These are phyloP conservation scores for Altica lythri DNA, from an alignment of 2,888 invertebrate genomes.

Conservation along the genomic window DNA sequence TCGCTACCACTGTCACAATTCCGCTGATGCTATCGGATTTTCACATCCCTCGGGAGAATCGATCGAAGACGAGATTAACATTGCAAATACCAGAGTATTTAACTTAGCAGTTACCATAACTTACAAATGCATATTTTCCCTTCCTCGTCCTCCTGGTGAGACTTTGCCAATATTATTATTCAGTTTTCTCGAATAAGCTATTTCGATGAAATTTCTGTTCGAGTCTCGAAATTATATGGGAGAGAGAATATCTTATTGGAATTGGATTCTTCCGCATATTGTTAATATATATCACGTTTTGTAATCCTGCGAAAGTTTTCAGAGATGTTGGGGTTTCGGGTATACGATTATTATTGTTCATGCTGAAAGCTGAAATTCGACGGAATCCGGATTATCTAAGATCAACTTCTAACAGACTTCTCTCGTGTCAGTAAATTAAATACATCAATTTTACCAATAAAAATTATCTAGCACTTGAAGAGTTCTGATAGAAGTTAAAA, in stretches of 20 bases:
- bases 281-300: conserved; percentile 24
- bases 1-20: conserved; percentile 17
- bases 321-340: conserved; percentile 3
- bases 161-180: conserved; percentile 28
- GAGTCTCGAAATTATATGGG: conserved; percentile 13
- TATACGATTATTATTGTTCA: conserved; percentile 11
- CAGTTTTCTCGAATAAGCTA: conserved; percentile 27
- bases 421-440: no score
- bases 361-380: no score
- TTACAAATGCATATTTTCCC: conserved; percentile 26
- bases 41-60: conserved; percentile 19
- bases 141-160: conserved; percentile 20
- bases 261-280: conserved; percentile 24
- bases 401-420: no score
- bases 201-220: conserved; percentile 25
- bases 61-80: conserved; percentile 33
- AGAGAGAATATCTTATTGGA: conserved; percentile 25
- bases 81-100: conserved; percentile 39
- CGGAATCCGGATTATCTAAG: no score
- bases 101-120: conserved; percentile 39
- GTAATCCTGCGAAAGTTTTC: conserved; percentile 20
- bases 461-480: no score
- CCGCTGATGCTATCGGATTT: conserved; percentile 6
- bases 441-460: no score
- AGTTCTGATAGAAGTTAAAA: no score